Conservation (phyloP, 2,888 invertebrate species). For the Drosophila austrosaltans region DNA sequence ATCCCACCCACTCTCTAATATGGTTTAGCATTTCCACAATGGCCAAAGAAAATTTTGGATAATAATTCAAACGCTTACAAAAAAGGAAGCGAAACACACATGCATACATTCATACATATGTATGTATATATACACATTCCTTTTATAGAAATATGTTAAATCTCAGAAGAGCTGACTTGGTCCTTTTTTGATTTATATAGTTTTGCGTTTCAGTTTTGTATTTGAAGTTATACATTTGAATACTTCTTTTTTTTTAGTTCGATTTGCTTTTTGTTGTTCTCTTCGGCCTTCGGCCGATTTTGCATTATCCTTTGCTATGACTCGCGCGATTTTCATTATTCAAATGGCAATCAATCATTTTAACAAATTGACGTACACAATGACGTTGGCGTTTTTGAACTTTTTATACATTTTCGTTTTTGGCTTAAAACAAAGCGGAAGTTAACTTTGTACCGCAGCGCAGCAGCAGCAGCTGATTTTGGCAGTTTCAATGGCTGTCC, state of each 20-base stretch:
- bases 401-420: slow-evolving; percentile 36
- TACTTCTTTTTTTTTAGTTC: slow-evolving; percentile 17
- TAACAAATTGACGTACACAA: slow-evolving; percentile 78
- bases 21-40: slow-evolving; percentile 43
- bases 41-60: slow-evolving; percentile 40
- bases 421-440: slow-evolving; percentile 69
- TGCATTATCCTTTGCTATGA: slow-evolving; percentile 63
- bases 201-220: slow-evolving; percentile 9
- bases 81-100: too few species aligned
- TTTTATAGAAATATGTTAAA: not conserved
- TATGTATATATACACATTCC: not conserved
- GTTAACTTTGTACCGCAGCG: slow-evolving; percentile 56
- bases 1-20: not conserved
- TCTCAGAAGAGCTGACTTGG: not conserved
- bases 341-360: slow-evolving; percentile 78
- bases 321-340: slow-evolving; percentile 73
- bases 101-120: too few species aligned
- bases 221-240: not conserved
- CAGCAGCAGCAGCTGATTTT: slow-evolving; percentile 70
- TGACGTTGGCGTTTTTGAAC: slow-evolving; percentile 62
- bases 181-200: slow-evolving; percentile 7
- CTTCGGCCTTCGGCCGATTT: slow-evolving; percentile 44
- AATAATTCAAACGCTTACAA: slow-evolving; percentile 24
- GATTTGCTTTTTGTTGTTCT: slow-evolving; percentile 16
- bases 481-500: slow-evolving; percentile 64